Percentiles rank a stretch among this genome's conserved stretches.
phyloP scores from a whole-genome alignment of 2,113 vertebrate genomes.

The Lampris megalopsis region DNA sequence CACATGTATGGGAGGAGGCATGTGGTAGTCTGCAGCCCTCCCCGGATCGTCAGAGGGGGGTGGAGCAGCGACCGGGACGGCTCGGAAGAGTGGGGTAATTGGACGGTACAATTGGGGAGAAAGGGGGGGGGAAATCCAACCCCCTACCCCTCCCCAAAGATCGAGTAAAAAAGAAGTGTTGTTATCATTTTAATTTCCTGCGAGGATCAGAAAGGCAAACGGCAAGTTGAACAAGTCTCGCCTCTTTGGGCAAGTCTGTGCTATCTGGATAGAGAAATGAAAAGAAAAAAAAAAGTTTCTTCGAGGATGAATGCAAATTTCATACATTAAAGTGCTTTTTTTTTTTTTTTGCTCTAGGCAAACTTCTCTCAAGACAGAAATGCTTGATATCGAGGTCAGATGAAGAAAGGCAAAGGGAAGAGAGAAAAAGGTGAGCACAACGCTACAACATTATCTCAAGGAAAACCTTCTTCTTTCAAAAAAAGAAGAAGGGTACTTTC shows the following conservation, averaged over 20 bases:
- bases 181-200: not conserved
- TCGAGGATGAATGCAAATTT: constrained; percentile 28
- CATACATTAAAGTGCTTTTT: constrained; percentile 44
- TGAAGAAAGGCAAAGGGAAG: constrained; percentile 12
- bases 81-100: too few species aligned
- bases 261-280: constrained; percentile 32
- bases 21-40: too few species aligned
- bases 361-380: constrained; percentile 38
- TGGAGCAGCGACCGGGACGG: too few species aligned
- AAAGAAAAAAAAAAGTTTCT: constrained; percentile 7
- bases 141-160: too few species aligned
- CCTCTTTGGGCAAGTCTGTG: constrained; percentile 41
- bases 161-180: too few species aligned
- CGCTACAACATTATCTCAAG: constrained; percentile 16
- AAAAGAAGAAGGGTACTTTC: not conserved
- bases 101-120: too few species aligned
- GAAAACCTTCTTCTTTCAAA: not conserved
- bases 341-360: constrained; percentile 48
- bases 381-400: constrained; percentile 63
- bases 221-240: constrained; percentile 1
- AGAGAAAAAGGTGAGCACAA: constrained; percentile 27
- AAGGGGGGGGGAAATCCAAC: too few species aligned
- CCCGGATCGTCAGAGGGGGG: too few species aligned
- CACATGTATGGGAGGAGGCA: too few species aligned
- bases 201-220: not conserved